Evolutionary conservation across 2,113 vertebrate species (phyloP), one percentile per base, ranked within the genome.

Genomic region (Marmota flaviventris): DNA sequence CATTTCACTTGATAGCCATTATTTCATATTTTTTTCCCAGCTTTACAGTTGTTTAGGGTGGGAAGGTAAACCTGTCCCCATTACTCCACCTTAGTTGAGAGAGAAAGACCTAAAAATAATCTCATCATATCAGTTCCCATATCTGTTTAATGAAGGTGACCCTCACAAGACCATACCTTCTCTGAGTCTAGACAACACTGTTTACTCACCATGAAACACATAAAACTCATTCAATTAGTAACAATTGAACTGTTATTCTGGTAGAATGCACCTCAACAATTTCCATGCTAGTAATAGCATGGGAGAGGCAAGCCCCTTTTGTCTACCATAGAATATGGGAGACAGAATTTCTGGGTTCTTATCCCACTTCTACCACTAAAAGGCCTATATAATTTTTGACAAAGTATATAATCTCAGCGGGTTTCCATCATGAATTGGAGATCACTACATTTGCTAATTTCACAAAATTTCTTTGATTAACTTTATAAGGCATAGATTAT

Each of bases 401-500:
- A 89, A 96, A 87, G 32, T 61, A 70, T 18, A 82, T 48, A 37
- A 88, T 39, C n/a, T 91, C 63, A 67, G 16, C 76, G 32, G 9
- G 29, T 61, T 32, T 94, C 45, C 75, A n/a, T 39, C 18, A 56
- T 88, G 37, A 95, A 83, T 89, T 83, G 37, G 29, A 84, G 4
- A 70, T 22, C 89, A 83, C 29, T 89, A 3, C 25, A 56, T 13
- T 91, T 91, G 5, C 22, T 89, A 72, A 69, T 93, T 95, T 95
- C 39, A 96, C 70, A 96, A 34, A 34, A 70, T 67, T 53, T 10
- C 39, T 85, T 22, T 8, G 27, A 95, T 63, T 14, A 91, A 89
- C 8, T 70, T 83, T 90, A 25, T 76, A 91, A 91, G 42, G 3
- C 27, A 86, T 85, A 89, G 93, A 94, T 51, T 89, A 48, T 81